phyloP scores from a whole-genome alignment of 2,888 invertebrate genomes.

The Ophion ellenae region DNA sequence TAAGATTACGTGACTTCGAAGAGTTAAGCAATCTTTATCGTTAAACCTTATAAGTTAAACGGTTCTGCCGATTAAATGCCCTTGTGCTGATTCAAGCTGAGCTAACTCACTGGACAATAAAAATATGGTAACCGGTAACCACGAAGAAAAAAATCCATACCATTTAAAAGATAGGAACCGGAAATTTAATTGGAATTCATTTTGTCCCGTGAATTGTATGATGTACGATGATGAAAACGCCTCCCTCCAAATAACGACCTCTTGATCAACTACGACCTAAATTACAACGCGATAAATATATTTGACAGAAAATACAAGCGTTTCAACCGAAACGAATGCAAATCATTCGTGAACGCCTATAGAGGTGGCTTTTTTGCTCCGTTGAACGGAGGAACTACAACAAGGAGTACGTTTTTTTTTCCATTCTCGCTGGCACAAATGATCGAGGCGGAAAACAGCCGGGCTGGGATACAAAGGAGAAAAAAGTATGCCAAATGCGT shows the following conservation, averaged over 20 bases:
- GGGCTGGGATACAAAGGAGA: not conserved
- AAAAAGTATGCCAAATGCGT: conserved; percentile 59
- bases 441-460: conserved; percentile 17
- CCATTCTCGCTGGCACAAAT: conserved; percentile 8
- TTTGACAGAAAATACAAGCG: not conserved
- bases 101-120: too few relatives aligned
- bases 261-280: not conserved
- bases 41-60: not conserved
- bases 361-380: conserved; percentile 23
- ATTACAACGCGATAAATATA: conserved; percentile 3
- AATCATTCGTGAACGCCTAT: conserved; percentile 30
- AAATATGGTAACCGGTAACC: too few relatives aligned
- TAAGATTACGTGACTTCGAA: not conserved
- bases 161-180: not conserved
- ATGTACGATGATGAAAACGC: not conserved
- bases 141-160: not conserved
- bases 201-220: too few relatives aligned
- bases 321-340: conserved; percentile 27
- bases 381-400: not conserved
- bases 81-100: too few relatives aligned
- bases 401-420: conserved; percentile 31
- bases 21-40: not conserved
- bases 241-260: not conserved
- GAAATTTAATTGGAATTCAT: not conserved
- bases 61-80: not conserved